Conservation (phyloP, 2,888 invertebrate species). For the Seira ritae region DNA sequence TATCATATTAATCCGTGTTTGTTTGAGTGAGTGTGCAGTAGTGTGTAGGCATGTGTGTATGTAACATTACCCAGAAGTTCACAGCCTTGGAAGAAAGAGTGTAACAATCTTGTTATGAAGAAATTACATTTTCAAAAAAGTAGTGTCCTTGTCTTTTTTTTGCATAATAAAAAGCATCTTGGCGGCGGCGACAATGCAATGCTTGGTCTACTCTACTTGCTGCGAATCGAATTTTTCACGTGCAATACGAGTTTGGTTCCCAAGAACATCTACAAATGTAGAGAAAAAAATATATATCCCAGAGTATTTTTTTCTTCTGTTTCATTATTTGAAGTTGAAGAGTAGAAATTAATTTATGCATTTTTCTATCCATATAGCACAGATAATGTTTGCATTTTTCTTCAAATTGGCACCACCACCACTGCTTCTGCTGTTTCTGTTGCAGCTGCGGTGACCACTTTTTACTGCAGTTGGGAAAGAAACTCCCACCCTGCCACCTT, state of each 20-base stretch:
- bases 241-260: neutral
- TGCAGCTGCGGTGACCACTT: too few species aligned
- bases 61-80: conserved; percentile 31
- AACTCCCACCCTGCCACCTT: neutral
- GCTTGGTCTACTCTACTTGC: neutral
- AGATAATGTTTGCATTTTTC: neutral
- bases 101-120: neutral
- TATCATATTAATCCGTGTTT: neutral
- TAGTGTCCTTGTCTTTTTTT: neutral
- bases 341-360: neutral
- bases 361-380: neutral
- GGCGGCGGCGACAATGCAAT: neutral
- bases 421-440: too few species aligned
- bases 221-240: neutral
- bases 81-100: conserved; percentile 36
- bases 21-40: neutral
- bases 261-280: neutral
- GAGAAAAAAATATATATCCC: neutral
- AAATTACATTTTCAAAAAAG: neutral
- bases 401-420: neutral
- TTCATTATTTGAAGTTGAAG: neutral
- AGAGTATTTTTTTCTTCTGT: neutral
- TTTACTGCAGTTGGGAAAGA: neutral
- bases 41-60: neutral
- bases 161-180: neutral